Base-by-base conservation (phyloP, 2,888 invertebrate genomes). In the Ligdia adustata region DNA sequence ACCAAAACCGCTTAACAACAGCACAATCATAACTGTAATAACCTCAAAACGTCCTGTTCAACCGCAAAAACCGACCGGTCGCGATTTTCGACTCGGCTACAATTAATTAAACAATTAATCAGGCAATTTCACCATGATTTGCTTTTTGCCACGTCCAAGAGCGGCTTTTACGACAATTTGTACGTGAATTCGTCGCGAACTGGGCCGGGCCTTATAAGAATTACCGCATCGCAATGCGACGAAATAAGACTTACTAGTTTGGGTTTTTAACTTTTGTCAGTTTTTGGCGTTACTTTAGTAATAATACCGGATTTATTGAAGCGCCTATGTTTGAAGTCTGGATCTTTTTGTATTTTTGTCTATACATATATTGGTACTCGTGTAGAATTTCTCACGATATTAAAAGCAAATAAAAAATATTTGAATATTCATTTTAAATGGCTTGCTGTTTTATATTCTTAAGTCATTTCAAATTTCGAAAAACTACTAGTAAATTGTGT, bases 31-130 rank as follows among this genome's bases (percentile, higher is more conserved):
- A 49, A 49, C 48, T 43, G 48, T 49, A 31, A 39, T 46, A 35
- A 13, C n/a, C 15, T 28, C 42, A 49, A 49, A 43, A 32, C 15
- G 41, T 47, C 41, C n/a, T n/a, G n/a, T n/a, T n/a, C 22, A 22
- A 22, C 28, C 9, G 14, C 37, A 34, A 49, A 49, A 49, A 37
- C 27, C 4, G 50, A 50, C 62, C 68, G 62, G 64, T 67, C 66
- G 72, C 75, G 69, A 75, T 71, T 68, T 59, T 55, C 61, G 13
- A 9, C 41, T 28, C 34, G 38, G 52, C 72, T 62, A 78, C 82
- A 90, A 90, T 90, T 90, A 88, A 90, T 90, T 90, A 88, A 88
- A 89, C 83, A 90, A 90, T 89, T 89, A 89, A 89, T 89, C 86
- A 82, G 75, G 80, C 79, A 88, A 88, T 88, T 89, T 80, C 79